These are phyloP conservation scores for Dasypus novemcinctus DNA, from an alignment of 2,113 vertebrate genomes.

Conservation along the genomic window DNA sequence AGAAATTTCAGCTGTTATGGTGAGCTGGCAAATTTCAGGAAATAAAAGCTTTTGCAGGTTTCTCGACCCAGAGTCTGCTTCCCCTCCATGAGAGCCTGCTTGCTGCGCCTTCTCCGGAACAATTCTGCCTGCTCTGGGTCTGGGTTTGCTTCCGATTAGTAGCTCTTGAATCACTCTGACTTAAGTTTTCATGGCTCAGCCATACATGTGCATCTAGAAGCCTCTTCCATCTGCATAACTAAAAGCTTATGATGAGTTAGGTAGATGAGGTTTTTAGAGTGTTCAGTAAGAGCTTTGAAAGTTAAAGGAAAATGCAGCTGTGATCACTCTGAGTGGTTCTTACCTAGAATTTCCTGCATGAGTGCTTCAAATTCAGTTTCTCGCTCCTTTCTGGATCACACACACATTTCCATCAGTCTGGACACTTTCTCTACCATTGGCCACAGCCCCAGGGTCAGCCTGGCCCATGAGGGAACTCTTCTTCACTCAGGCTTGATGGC, in stretches of 20 bases:
- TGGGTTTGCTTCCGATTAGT: neutral
- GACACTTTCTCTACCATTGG: rapidly evolving
- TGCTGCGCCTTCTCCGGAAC: too few species aligned
- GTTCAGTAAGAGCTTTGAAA: neutral
- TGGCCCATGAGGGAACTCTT: neutral
- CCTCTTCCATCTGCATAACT: neutral
- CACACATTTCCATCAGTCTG: neutral
- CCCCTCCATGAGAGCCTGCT: neutral
- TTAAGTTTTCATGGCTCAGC: neutral
- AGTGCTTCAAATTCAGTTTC: neutral
- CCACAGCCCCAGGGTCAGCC: neutral
- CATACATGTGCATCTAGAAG: neutral
- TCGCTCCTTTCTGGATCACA: neutral
- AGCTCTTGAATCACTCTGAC: neutral
- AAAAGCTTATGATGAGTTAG: neutral
- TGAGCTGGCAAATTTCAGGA: neutral
- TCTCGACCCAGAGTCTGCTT: neutral
- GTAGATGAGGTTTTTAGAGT: neutral
- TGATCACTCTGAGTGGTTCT: neutral
- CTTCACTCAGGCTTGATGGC: neutral
- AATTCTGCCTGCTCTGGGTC: too few species aligned
- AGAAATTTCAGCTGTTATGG: neutral
- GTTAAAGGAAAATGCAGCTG: neutral
- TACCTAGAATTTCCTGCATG: neutral
- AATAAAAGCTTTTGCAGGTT: neutral